A percentile compares a stretch with the other conserved stretches of the same genome.
Evolutionary conservation across 2,113 vertebrate genomes (phyloP).

Genomic region (Oryctolagus cuniculus): DNA sequence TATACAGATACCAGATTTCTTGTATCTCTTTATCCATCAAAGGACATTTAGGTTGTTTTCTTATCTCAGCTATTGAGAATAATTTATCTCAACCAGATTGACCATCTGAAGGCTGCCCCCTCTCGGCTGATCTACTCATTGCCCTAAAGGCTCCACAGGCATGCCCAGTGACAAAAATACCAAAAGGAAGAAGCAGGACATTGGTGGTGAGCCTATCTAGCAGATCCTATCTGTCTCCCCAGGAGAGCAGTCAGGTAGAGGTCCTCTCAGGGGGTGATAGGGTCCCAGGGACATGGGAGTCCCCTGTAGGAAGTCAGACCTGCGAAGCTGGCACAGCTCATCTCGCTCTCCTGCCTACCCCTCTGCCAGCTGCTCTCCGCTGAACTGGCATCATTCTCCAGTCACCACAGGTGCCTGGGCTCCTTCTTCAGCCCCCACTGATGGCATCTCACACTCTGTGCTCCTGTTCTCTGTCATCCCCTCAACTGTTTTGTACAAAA

Average conservation of each 20-base stretch:
- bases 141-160: not conserved
- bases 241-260: not conserved
- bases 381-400: not conserved
- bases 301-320: not conserved
- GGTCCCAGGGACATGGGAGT: not conserved
- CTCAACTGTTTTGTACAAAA: not conserved
- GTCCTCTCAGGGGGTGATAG: not conserved
- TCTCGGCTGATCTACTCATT: not conserved
- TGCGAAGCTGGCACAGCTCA: not conserved
- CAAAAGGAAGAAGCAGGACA: not conserved
- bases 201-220: not conserved
- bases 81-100: not conserved
- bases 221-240: not conserved
- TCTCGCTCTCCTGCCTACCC: not conserved
- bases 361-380: not conserved
- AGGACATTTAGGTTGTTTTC: not conserved
- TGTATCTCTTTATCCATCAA: not conserved
- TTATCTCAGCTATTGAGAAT: not conserved
- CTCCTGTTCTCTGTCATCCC: fast-evolving
- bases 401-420: fast-evolving
- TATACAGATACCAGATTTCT: not conserved
- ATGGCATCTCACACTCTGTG: not conserved
- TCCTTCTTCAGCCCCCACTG: not conserved
- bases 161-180: not conserved
- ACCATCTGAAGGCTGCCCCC: not conserved